phyloP scores from a whole-genome alignment of 92 coral and sea anemone species.

The Heliopora coerulea region DNA sequence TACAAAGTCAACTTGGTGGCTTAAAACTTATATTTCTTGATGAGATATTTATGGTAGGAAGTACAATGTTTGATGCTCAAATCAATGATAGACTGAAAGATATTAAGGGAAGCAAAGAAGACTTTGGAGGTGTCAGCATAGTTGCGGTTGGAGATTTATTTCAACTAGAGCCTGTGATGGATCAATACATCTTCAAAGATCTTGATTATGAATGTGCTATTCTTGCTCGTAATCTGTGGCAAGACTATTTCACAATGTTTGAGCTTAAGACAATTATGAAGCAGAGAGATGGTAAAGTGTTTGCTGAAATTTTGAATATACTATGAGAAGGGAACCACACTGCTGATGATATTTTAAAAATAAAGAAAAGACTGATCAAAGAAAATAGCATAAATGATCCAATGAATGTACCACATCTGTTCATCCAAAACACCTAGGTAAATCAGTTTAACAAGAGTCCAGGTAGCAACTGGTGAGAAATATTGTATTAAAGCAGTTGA shows the following conservation, averaged over 20 bases:
- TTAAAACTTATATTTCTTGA: constrained; percentile 39
- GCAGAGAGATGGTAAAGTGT: constrained; percentile 54
- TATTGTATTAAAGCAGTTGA: constrained; percentile 47
- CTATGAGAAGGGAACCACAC: constrained; percentile 1
- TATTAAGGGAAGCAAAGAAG: constrained; percentile 53
- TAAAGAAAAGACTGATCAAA: constrained; percentile 44
- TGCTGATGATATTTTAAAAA: constrained; percentile 43
- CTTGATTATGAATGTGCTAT: constrained; percentile 60
- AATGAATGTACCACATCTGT: constrained; percentile 51
- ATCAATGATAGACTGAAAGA: constrained; percentile 56
- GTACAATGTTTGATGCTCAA: constrained; percentile 63
- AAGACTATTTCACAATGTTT: constrained; percentile 43
- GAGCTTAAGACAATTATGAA: constrained; percentile 58
- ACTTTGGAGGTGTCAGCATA: constrained; percentile 65
- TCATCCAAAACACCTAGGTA: constrained; percentile 49
- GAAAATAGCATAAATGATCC: constrained; percentile 27
- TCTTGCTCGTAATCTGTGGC: constrained; percentile 57
- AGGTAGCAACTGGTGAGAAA: constrained; percentile 44
- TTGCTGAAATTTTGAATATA: too few relatives aligned
- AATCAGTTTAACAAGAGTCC: constrained; percentile 55
- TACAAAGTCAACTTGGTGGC: constrained; percentile 46
- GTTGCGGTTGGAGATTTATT: constrained; percentile 61
- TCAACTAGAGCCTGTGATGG: constrained; percentile 62
- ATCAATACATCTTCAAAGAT: constrained; percentile 63
- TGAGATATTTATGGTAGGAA: constrained; percentile 74